phyloP scores from a whole-genome alignment of 64 coral and sea anemone species.

The Cladopsammia gracilis region DNA sequence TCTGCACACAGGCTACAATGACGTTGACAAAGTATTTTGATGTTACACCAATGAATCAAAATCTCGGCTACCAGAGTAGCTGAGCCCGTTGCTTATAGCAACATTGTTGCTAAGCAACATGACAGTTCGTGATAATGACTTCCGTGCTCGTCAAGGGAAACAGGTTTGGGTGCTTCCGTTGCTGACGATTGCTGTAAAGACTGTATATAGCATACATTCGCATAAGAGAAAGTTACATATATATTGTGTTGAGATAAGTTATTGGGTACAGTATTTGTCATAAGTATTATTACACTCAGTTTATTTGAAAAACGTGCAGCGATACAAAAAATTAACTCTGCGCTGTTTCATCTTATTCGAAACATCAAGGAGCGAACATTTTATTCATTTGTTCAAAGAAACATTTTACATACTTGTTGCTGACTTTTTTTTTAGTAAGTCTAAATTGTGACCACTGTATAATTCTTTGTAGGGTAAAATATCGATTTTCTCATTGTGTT shows the following conservation, averaged over 20 bases:
- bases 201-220: constrained; percentile 46
- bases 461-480: background rate
- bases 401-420: background rate
- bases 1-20: too few relatives aligned
- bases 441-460: background rate
- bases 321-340: background rate
- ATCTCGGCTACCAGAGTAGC: too few relatives aligned
- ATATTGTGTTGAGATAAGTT: constrained; percentile 36
- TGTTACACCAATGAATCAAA: too few relatives aligned
- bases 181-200: background rate
- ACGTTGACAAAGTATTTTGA: too few relatives aligned
- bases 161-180: too few relatives aligned
- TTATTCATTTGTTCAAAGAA: background rate
- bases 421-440: background rate
- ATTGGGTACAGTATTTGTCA: constrained; percentile 35
- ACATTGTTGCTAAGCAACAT: background rate
- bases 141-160: too few relatives aligned
- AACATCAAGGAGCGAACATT: background rate
- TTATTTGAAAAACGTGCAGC: constrained; percentile 16
- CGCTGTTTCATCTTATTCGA: background rate
- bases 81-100: background rate
- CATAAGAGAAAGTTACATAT: background rate
- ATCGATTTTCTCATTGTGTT: background rate
- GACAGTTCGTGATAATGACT: background rate
- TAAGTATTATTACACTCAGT: background rate